Percentiles rank a stretch among this genome's conserved stretches.
These are phyloP conservation scores for Melieria picta DNA, from an alignment of 2,888 invertebrate species.

Conservation along the genomic window DNA sequence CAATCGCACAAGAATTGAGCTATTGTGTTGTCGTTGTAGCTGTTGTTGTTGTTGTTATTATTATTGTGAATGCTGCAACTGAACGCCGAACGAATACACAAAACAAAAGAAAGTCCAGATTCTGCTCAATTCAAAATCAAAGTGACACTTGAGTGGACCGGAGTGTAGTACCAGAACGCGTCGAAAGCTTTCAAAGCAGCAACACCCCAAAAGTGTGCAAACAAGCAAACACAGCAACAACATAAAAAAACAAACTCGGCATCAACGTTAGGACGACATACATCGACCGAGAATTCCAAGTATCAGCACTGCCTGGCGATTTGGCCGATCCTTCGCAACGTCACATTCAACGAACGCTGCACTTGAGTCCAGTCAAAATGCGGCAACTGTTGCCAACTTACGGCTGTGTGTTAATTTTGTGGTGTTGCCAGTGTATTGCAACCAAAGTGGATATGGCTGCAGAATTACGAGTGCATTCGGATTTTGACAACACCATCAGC, in stretches of 20 bases:
- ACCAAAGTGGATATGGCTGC: too few species aligned
- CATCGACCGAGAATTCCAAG: too few species aligned
- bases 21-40: neutral
- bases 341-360: too few species aligned
- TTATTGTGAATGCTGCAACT: constrained; percentile 9
- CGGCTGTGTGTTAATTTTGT: neutral
- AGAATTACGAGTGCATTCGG: too few species aligned
- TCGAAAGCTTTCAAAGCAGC: neutral
- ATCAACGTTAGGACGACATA: too few species aligned
- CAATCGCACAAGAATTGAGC: neutral
- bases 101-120: constrained; percentile 19
- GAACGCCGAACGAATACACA: neutral
- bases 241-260: too few species aligned
- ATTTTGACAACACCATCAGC: constrained; percentile 1
- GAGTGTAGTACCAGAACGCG: constrained; percentile 7
- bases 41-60: constrained; percentile 3
- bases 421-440: too few species aligned
- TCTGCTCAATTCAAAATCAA: constrained; percentile 27
- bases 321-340: too few species aligned
- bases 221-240: too few species aligned
- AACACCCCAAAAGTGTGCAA: neutral
- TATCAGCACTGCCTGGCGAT: too few species aligned
- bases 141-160: constrained; percentile 32
- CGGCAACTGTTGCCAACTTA: constrained; percentile 1
- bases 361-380: constrained; percentile 3